These are phyloP conservation scores for Zelostemma sp. DNA, from an alignment of 1,140 invertebrate genomes.

Conservation along the genomic window DNA sequence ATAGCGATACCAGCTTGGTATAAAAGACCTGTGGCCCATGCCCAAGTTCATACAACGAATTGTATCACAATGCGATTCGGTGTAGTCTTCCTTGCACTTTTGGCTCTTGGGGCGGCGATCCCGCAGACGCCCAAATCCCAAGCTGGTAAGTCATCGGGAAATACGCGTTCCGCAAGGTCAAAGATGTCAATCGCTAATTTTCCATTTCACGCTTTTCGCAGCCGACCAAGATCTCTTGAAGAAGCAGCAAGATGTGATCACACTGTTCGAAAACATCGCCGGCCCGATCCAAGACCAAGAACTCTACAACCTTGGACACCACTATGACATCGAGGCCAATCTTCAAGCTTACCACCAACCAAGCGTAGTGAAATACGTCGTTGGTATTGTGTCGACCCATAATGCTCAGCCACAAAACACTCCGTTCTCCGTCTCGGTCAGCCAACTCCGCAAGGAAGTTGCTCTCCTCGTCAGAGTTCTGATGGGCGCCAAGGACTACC, in stretches of 20 bases:
- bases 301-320: constrained; percentile 54
- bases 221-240: constrained; percentile 72
- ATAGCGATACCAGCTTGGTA: constrained; percentile 65
- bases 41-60: constrained; percentile 54
- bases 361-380: constrained; percentile 55
- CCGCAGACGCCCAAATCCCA: constrained; percentile 52
- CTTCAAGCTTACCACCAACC: constrained; percentile 56
- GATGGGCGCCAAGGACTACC: constrained; percentile 64
- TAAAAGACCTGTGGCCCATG: constrained; percentile 54
- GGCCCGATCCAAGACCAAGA: constrained; percentile 64
- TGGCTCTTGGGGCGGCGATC: constrained; percentile 60
- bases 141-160: constrained; percentile 65
- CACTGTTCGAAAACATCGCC: constrained; percentile 75
- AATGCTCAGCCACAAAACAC: constrained; percentile 61
- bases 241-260: constrained; percentile 75
- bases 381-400: constrained; percentile 48
- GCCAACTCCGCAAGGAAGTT: constrained; percentile 61
- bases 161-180: no score
- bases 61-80: constrained; percentile 63
- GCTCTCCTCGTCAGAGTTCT: constrained; percentile 64
- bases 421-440: constrained; percentile 49
- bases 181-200: no score
- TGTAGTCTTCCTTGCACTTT: constrained; percentile 62
- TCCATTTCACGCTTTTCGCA: constrained; percentile 40
- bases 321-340: constrained; percentile 57